Evolutionary conservation across 2,888 invertebrate genomes (phyloP), one percentile per base, ranked within the genome.

Genomic region (Crepidodera aurea): DNA sequence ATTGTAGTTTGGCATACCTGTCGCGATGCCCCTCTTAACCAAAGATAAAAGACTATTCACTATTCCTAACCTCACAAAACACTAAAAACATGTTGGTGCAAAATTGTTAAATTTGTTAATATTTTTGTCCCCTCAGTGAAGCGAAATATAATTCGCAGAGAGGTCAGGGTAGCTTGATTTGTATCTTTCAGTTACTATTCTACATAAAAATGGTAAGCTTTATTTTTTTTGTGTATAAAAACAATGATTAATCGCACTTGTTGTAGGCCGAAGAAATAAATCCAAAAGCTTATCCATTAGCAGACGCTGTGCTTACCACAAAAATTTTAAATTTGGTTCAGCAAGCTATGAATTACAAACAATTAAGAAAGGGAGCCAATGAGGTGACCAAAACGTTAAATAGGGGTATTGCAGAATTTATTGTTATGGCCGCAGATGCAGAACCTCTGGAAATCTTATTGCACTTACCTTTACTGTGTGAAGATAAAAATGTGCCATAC

Each of bases 401-500:
- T 81, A 87, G 99, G 70, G 98, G 98, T 53, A 87, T 96, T 54
- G 88, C 98, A 0, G 98, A 98, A 82, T 96, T 99, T 75, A 94
- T 99, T 71, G 94, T 99, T 1, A 94, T 99, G 94, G 93, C 99
- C 4, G 99, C 98, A 0, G 99, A 99, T 83, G 93, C 98, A 0
- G 94, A 96, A 77, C 99, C 99, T 0, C 83, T 99, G 71, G 99
- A 99, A 83, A 99, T 99, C 78, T 85, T 99, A 42, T 83, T 99
- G 66, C 99, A 99, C 85, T 87, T 99, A 78, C 99, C 99, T 7
- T 85, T 99, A 54, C 83, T 99, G 13, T 99, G 99, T 82, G 99
- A 99, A 83, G 99, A 99, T 80, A 99, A 97, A 82, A 98, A 98
- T 83, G 96, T 98, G 59, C 96, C 97, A 0, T 98, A 98, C 79